A percentile compares a stretch with the other conserved stretches of the same genome.
phyloP scores from a whole-genome alignment of 2,113 vertebrate genomes.

The Hippoglossus stenolepis region DNA sequence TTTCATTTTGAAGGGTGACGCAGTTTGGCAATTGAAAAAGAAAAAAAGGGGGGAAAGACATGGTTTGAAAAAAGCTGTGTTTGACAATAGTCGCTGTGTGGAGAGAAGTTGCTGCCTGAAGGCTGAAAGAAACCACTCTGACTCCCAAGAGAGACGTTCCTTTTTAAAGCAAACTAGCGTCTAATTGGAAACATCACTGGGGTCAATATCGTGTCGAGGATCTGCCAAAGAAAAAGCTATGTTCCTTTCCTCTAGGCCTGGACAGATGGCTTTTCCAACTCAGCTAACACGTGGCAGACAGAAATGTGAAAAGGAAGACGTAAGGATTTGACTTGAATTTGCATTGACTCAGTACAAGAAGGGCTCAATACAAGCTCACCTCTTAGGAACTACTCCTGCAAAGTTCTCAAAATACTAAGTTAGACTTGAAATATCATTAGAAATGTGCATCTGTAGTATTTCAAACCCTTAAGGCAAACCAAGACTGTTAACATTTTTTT shows the following conservation, averaged over 20 bases:
- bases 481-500: neutral
- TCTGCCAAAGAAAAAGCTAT: slow-evolving; percentile 51
- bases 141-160: slow-evolving; percentile 40
- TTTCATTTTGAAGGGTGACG: slow-evolving; percentile 62
- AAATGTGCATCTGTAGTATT: neutral
- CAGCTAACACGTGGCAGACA: slow-evolving; percentile 24
- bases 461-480: neutral
- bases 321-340: slow-evolving; percentile 22
- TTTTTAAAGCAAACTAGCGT: slow-evolving; percentile 41
- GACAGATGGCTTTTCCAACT: slow-evolving; percentile 48
- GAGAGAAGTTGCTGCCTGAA: slow-evolving; percentile 42
- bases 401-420: neutral
- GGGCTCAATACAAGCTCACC: neutral
- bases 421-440: neutral
- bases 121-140: slow-evolving; percentile 45
- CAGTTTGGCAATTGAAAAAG: slow-evolving; percentile 50
- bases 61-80: slow-evolving; percentile 18
- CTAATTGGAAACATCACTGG: slow-evolving; percentile 66
- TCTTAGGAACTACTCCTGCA: neutral
- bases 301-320: slow-evolving; percentile 11
- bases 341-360: slow-evolving; percentile 7
- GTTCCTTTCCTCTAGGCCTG: slow-evolving; percentile 43
- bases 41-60: neutral
- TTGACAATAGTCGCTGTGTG: slow-evolving; percentile 66
- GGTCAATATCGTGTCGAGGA: slow-evolving; percentile 54